A percentile compares a stretch with the other conserved stretches of the same genome.
Evolutionary conservation across 2,888 invertebrate genomes (phyloP).

Genomic region (Tuta absoluta): DNA sequence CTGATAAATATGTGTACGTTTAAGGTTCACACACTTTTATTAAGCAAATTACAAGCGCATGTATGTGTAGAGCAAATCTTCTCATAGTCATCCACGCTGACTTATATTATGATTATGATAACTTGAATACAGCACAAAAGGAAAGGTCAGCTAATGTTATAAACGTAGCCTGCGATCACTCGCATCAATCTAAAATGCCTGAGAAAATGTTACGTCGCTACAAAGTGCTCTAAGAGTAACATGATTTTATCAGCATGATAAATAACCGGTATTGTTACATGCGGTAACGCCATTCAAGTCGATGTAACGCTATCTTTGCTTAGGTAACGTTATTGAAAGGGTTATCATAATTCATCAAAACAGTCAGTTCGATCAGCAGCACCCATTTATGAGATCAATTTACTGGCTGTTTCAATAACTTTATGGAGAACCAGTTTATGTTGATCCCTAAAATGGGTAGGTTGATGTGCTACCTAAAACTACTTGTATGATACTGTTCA

Average conservation of each 20-base stretch:
- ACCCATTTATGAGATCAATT: not conserved
- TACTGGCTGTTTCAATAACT: not conserved
- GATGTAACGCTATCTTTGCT: constrained; percentile 17
- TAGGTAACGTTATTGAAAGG: constrained; percentile 21
- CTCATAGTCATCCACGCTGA: not conserved
- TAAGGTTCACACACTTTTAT: too few relatives aligned
- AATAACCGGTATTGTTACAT: constrained; percentile 28
- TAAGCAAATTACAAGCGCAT: not conserved
- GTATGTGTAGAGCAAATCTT: not conserved
- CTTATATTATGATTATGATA: not conserved
- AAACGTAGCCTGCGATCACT: not conserved
- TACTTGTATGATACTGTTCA: not conserved
- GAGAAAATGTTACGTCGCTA: constrained; percentile 7
- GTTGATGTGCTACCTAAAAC: too few relatives aligned
- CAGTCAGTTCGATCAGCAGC: not conserved
- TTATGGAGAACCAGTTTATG: not conserved
- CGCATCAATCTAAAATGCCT: not conserved
- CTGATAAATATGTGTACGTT: too few relatives aligned
- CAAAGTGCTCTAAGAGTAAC: not conserved
- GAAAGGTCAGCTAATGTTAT: constrained; percentile 1
- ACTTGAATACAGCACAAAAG: not conserved
- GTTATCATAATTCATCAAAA: not conserved
- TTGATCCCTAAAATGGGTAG: too few relatives aligned
- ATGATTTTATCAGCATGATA: constrained; percentile 12
- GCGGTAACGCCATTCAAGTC: not conserved